Base-by-base conservation (phyloP, 2,888 invertebrate species). In the Sepiola atlantica region DNA sequence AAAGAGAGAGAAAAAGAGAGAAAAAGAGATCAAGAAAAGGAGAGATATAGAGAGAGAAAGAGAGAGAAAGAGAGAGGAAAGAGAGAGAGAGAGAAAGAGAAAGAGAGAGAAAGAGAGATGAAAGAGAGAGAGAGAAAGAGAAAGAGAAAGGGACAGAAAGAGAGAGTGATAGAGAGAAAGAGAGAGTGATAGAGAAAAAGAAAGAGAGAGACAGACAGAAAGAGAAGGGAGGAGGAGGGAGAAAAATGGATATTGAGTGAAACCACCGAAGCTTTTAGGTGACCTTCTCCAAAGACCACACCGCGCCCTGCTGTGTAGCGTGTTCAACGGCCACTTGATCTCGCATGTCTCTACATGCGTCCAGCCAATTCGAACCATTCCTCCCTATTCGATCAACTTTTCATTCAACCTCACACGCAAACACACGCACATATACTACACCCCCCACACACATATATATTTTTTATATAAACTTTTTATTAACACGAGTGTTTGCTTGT, bases 401-500 rank as follows among this genome's bases (percentile, higher is more conserved):
- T 77, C n/a, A 77, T 57, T 57, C 57, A 57, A 6, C 57, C 21
- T 20, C 20, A 6, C 24, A 24, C 57, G 20, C 21, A 20, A 18
- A 24, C 24, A 24, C 24, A 20, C 24, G 21, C 57, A 57, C 24
- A 57, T 57, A 57, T 57, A 28, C 10, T 61, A 20, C 57, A 20
- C 20, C 18, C 57, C 12, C 4, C 28, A 61, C 28, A 61, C 28
- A 61, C 28, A 61, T 61, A 61, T 61, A 61, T 61, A 61, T 28
- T 77, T 77, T 77, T 77, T 10, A 32, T 77, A 32, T 77, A 18
- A 45, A n/a, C n/a, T n/a, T 77, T n/a, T 77, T 77, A 77, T 77
- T 77, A n/a, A 77, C 77, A 77, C n/a, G n/a, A 77, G 18, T 77
- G 77, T 77, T 77, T 77, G 77, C n/a, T n/a, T 77, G n/a, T 77